These are phyloP conservation scores for Cacoxenus indagator DNA, from an alignment of 2,888 invertebrate genomes.

Conservation along the genomic window DNA sequence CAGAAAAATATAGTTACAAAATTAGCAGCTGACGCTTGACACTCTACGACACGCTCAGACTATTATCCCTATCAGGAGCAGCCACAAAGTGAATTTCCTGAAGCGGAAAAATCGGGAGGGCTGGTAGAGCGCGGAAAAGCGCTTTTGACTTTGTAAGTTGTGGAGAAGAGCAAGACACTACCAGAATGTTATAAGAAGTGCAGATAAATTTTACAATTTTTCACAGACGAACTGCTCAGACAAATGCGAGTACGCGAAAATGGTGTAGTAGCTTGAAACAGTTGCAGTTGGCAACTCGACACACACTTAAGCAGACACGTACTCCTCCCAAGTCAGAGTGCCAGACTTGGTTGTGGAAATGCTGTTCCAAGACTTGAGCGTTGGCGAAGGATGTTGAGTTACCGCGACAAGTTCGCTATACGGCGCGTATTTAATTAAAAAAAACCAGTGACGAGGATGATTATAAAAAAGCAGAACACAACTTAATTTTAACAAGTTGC, in stretches of 20 bases:
- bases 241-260: slow-evolving; percentile 29
- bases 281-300: slow-evolving; percentile 1
- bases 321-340: too few species aligned
- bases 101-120: too few species aligned
- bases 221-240: not conserved
- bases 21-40: not conserved
- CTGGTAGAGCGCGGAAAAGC: not conserved
- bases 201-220: slow-evolving; percentile 50
- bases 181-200: slow-evolving; percentile 56
- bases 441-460: slow-evolving; percentile 26
- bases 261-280: slow-evolving; percentile 26
- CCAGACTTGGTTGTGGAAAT: not conserved
- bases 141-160: slow-evolving; percentile 23
- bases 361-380: not conserved
- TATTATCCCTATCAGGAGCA: slow-evolving; percentile 41
- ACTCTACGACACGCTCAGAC: slow-evolving; percentile 40
- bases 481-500: slow-evolving; percentile 46
- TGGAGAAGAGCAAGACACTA: slow-evolving; percentile 31
- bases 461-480: slow-evolving; percentile 28
- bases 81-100: not conserved
- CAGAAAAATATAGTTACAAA: not conserved
- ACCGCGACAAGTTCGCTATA: not conserved
- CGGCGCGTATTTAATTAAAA: slow-evolving; percentile 47
- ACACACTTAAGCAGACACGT: not conserved
- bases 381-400: too few species aligned